Conservation (phyloP, 2,113 vertebrate genomes). For the Sphaerodactylus townsendi region DNA sequence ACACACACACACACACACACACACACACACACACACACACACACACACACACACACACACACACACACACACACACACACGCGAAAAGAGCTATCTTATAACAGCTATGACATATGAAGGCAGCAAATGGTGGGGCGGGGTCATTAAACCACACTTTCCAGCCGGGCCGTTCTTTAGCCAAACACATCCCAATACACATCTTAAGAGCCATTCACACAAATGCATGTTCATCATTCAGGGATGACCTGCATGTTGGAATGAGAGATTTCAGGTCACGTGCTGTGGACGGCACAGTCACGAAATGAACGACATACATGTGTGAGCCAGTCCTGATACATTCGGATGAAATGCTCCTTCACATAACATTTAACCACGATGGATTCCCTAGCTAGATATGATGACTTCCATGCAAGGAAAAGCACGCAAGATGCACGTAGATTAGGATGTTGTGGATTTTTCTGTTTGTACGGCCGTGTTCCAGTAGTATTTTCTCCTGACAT, state of each 20-base stretch:
- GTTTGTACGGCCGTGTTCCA: no score
- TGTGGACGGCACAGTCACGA: no score
- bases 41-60: no score
- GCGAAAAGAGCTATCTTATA: neutral
- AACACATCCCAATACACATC: neutral
- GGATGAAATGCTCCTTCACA: neutral
- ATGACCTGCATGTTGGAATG: neutral
- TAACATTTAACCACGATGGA: neutral
- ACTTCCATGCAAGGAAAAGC: neutral
- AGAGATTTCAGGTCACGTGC: neutral
- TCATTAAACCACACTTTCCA: neutral
- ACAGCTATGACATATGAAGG: neutral
- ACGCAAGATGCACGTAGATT: neutral
- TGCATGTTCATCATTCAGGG: neutral
- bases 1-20: no score
- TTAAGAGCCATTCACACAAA: no score
- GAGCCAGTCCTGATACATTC: neutral
- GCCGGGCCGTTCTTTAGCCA: neutral
- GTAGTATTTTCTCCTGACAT: no score
- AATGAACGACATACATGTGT: neutral
- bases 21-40: no score
- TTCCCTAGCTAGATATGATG: neutral
- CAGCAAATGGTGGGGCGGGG: no score
- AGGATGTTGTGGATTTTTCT: no score
- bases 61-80: no score